phyloP scores from a whole-genome alignment of 2,113 vertebrate species.

The Scytalopus superciliaris region DNA sequence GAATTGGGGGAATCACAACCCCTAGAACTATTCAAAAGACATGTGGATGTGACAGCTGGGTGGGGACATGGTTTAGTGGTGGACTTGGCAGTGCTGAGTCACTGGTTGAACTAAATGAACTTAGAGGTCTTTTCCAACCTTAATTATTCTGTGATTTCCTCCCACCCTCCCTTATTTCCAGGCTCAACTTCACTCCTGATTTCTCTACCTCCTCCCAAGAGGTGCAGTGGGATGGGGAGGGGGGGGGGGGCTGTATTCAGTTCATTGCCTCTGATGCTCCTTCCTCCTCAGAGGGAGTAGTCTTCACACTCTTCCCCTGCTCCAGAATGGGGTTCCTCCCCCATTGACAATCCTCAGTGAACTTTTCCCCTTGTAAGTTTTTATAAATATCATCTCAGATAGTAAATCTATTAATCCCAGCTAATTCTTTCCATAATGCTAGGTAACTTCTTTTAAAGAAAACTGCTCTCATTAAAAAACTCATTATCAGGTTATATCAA shows the following conservation, averaged over 20 bases:
- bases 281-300: not conserved
- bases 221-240: too few relatives aligned
- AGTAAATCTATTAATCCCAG: not conserved
- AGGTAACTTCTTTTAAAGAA: not conserved
- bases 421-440: not conserved
- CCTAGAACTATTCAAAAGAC: not conserved
- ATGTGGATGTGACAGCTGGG: not conserved
- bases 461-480: not conserved
- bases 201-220: not conserved
- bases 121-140: not conserved
- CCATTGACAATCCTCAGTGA: not conserved
- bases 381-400: not conserved
- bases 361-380: not conserved
- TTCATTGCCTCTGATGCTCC: not conserved
- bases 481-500: not conserved
- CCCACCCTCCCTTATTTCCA: not conserved
- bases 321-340: fast-evolving
- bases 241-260: not conserved
- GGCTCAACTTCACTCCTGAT: not conserved
- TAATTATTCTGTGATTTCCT: not conserved
- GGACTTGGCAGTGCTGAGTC: not conserved
- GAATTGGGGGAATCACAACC: not conserved
- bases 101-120: fast-evolving
- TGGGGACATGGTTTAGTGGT: not conserved
- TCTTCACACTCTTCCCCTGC: not conserved